Percentiles rank a stretch among this genome's conserved stretches.
Evolutionary conservation across 2,888 invertebrate species (phyloP).

Genomic region (Eupithecia inturbata): DNA sequence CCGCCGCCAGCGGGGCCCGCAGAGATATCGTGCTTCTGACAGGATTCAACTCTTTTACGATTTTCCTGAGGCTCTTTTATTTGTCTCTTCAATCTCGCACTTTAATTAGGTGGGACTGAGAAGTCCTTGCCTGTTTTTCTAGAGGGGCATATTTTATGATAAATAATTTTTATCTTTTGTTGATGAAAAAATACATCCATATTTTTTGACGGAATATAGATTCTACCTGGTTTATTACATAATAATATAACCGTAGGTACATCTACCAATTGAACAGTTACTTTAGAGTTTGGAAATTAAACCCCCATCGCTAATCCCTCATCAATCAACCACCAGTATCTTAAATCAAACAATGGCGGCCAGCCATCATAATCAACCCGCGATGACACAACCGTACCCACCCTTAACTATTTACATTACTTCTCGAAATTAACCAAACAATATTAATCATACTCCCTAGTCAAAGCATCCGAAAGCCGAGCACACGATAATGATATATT

Average conservation of each 20-base stretch:
- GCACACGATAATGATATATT: slow-evolving; percentile 84
- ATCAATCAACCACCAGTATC: slow-evolving; percentile 44
- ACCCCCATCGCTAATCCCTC: slow-evolving; percentile 46
- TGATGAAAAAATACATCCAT: neutral
- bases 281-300: slow-evolving; percentile 31
- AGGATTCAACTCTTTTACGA: slow-evolving; percentile 42
- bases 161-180: neutral
- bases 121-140: neutral
- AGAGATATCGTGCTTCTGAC: slow-evolving; percentile 37
- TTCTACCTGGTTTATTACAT: neutral
- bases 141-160: neutral
- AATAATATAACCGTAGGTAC: neutral
- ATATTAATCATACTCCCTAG: slow-evolving; percentile 79
- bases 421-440: slow-evolving; percentile 82
- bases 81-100: slow-evolving; percentile 7
- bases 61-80: slow-evolving; percentile 13
- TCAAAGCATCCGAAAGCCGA: slow-evolving; percentile 74
- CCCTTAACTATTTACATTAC: slow-evolving; percentile 78
- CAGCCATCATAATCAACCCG: slow-evolving; percentile 66
- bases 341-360: slow-evolving; percentile 56
- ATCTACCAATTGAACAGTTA: slow-evolving; percentile 7
- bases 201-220: neutral
- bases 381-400: slow-evolving; percentile 73
- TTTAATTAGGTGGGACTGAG: slow-evolving; percentile 4
- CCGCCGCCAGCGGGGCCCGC: slow-evolving; percentile 20